phyloP scores from a whole-genome alignment of 1,140 invertebrate species.

The Penaeus indicus region DNA sequence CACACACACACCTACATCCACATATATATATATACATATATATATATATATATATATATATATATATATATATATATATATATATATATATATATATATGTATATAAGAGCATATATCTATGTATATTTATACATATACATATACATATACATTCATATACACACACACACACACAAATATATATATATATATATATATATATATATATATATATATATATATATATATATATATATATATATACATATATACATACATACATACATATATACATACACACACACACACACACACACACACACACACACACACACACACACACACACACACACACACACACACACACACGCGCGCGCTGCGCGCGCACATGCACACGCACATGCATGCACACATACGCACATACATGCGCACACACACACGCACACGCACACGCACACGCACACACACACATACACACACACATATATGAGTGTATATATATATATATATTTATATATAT shows the following conservation, averaged over 20 bases:
- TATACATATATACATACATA: background rate
- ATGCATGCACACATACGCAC: too few relatives aligned
- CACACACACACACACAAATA: too few relatives aligned
- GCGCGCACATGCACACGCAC: too few relatives aligned
- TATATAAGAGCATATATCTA: constrained; percentile 1
- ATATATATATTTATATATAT: constrained; percentile 8
- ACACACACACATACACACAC: constrained; percentile 19
- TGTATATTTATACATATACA: background rate
- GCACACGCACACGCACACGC: too few relatives aligned
- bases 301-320: background rate
- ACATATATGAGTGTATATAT: constrained; percentile 26
- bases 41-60: constrained; percentile 21
- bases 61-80: background rate
- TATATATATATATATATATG: background rate
- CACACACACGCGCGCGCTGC: background rate
- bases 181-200: background rate
- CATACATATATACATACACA: background rate
- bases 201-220: constrained; percentile 3
- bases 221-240: constrained; percentile 21
- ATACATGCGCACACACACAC: too few relatives aligned
- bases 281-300: background rate
- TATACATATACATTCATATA: background rate
- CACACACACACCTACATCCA: background rate
- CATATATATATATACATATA: constrained; percentile 8
- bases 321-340: background rate